Evolutionary conservation across 2,113 vertebrate genomes (phyloP).

Genomic region (Xenopus laevis): DNA sequence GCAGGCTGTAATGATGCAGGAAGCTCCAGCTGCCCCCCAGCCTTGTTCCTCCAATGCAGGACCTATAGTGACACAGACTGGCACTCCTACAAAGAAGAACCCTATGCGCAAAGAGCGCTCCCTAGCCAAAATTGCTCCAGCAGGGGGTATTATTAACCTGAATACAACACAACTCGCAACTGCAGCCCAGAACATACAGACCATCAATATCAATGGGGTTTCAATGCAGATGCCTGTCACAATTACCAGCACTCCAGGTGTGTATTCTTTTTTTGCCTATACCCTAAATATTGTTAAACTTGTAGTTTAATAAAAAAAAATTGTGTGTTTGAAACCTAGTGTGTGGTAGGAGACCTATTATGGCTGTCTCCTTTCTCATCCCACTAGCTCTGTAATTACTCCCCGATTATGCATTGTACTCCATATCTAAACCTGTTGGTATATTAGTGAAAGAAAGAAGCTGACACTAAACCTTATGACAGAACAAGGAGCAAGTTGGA

Average conservation of each 20-base stretch:
- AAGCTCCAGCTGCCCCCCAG: slow-evolving; percentile 58
- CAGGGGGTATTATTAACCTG: slow-evolving; percentile 83
- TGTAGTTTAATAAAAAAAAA: too few relatives aligned
- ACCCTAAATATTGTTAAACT: neutral
- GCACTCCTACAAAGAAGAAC: slow-evolving; percentile 20
- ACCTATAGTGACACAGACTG: neutral
- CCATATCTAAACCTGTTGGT: too few relatives aligned
- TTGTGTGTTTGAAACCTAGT: too few relatives aligned
- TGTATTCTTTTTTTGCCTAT: slow-evolving; percentile 24
- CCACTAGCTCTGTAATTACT: too few relatives aligned
- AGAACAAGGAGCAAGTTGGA: too few relatives aligned
- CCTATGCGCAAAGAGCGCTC: slow-evolving; percentile 78
- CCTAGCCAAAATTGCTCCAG: slow-evolving; percentile 89
- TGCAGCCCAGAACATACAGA: slow-evolving; percentile 84
- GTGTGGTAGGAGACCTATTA: too few relatives aligned
- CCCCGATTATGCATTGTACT: too few relatives aligned
- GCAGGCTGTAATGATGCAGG: slow-evolving; percentile 84
- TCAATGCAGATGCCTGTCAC: slow-evolving; percentile 94
- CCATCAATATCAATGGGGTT: slow-evolving; percentile 94
- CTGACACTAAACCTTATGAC: too few relatives aligned
- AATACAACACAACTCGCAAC: slow-evolving; percentile 81
- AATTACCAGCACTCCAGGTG: slow-evolving; percentile 89
- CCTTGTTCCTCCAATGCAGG: slow-evolving; percentile 17
- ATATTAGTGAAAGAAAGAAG: too few relatives aligned
- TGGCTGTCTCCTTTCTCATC: too few relatives aligned